phyloP scores from a whole-genome alignment of 2,113 vertebrate genomes.

The Dasyornis broadbenti region DNA sequence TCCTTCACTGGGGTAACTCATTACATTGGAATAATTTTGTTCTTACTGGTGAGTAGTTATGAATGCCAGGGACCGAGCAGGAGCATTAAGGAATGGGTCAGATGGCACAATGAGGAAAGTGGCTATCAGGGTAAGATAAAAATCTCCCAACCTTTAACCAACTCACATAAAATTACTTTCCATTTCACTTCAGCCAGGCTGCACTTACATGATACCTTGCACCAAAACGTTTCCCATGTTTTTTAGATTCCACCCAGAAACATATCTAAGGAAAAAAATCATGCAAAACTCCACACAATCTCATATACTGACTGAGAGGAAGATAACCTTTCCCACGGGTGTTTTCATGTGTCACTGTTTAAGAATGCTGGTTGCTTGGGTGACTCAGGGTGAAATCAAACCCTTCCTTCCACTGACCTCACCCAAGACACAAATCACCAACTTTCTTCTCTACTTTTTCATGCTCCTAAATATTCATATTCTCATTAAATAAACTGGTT shows the following conservation, averaged over 20 bases:
- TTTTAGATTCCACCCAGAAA: neutral
- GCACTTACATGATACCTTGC: neutral
- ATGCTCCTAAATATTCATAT: neutral
- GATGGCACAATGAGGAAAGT: neutral
- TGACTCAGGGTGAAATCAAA: conserved; percentile 29
- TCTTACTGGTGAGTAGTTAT: neutral
- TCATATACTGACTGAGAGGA: neutral
- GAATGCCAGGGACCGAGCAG: neutral
- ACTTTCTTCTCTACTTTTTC: conserved; percentile 1
- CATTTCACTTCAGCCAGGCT: neutral
- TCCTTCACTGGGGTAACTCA: neutral
- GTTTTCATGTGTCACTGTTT: neutral
- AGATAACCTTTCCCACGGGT: neutral
- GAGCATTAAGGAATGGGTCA: neutral
- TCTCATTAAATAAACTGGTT: neutral
- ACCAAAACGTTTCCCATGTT: neutral
- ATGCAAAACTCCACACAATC: neutral
- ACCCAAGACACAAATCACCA: neutral
- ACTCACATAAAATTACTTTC: neutral
- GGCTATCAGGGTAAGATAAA: neutral
- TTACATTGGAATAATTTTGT: neutral
- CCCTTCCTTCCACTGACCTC: neutral
- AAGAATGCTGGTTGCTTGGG: neutral
- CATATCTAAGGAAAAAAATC: neutral
- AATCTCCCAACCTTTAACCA: neutral